phyloP scores from a whole-genome alignment of 2,888 invertebrate species.

The Phytoseiulus persimilis region DNA sequence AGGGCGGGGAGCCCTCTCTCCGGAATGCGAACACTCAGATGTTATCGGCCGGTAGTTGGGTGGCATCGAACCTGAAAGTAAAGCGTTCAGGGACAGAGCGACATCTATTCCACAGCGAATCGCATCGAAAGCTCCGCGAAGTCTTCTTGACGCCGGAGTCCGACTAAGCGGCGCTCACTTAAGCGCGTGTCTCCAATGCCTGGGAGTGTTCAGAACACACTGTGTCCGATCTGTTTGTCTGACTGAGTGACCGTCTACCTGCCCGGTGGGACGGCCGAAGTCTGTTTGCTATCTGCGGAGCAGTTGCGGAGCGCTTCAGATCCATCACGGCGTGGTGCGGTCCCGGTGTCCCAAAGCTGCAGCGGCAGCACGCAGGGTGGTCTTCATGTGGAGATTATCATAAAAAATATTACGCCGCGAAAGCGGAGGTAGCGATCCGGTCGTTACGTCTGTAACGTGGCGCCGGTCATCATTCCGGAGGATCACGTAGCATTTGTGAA shows the following conservation, averaged over 20 bases:
- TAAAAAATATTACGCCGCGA: background rate
- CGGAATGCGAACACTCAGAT: background rate
- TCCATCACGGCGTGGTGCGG: background rate
- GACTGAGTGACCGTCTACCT: background rate
- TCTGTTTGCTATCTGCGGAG: background rate
- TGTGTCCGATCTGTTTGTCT: background rate
- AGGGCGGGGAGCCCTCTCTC: background rate
- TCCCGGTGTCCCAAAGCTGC: slow-evolving; percentile 5
- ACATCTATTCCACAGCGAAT: background rate
- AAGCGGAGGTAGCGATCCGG: background rate
- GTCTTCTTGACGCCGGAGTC: too few relatives aligned
- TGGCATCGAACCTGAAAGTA: background rate
- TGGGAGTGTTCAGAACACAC: background rate
- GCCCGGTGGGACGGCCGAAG: background rate
- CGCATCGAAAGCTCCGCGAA: background rate
- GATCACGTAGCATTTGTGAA: background rate
- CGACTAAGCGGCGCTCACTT: background rate
- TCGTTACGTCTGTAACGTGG: background rate
- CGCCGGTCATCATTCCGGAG: background rate
- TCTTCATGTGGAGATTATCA: background rate
- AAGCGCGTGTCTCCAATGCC: background rate
- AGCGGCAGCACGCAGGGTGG: background rate
- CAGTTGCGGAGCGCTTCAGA: background rate
- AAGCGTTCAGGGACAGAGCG: background rate
- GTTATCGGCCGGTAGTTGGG: background rate